Evolutionary conservation across 2,888 invertebrate species (phyloP).

Genomic region (Cheilosia soror): DNA sequence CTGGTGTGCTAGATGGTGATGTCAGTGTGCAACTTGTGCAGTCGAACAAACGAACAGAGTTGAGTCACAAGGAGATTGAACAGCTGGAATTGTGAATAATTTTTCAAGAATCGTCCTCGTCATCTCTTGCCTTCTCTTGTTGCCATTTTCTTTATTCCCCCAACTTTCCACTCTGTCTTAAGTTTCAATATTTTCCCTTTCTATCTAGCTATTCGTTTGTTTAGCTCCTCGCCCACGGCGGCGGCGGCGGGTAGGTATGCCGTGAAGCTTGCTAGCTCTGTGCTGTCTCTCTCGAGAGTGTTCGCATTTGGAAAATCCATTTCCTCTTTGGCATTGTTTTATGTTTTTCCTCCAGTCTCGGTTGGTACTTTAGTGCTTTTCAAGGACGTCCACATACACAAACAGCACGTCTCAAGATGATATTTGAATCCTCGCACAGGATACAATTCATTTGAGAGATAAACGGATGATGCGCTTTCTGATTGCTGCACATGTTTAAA

Average conservation of each 20-base stretch:
- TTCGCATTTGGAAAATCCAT: constrained; percentile 67
- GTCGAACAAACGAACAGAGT: not conserved
- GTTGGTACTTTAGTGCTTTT: constrained; percentile 70
- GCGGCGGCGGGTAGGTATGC: not conserved
- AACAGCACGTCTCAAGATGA: constrained; percentile 75
- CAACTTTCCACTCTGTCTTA: constrained; percentile 38
- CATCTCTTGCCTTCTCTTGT: constrained; percentile 24
- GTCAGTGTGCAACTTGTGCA: constrained; percentile 14
- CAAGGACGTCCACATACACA: constrained; percentile 68
- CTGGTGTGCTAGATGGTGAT: constrained; percentile 4
- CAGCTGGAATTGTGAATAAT: constrained; percentile 69
- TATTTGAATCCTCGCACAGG: constrained; percentile 73
- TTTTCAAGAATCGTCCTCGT: constrained; percentile 40
- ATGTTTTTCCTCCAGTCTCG: constrained; percentile 69
- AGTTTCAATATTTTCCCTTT: constrained; percentile 61
- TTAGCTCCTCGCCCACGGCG: constrained; percentile 7
- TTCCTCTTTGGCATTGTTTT: constrained; percentile 74
- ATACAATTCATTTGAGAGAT: constrained; percentile 74
- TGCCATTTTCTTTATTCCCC: constrained; percentile 8
- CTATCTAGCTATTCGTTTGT: constrained; percentile 22
- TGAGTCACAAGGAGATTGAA: constrained; percentile 52
- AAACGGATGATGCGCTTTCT: constrained; percentile 74
- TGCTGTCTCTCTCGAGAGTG: constrained; percentile 15
- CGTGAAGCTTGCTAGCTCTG: constrained; percentile 12
- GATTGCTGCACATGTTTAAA: constrained; percentile 75